Conservation (phyloP, 2,113 vertebrate species). For the Mobula birostris region DNA sequence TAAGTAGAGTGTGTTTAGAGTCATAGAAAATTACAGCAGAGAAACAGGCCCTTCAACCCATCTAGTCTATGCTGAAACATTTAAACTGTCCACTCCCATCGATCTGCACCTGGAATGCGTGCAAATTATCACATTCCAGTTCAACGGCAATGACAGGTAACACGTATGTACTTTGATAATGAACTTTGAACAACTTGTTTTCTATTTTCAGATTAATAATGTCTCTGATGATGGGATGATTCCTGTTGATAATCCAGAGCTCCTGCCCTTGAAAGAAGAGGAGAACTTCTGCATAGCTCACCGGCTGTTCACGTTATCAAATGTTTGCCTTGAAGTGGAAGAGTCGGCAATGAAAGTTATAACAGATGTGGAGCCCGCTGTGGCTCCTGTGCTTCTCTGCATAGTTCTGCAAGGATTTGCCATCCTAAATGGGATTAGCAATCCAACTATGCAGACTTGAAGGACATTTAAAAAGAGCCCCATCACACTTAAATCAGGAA, state of each 20-base stretch:
- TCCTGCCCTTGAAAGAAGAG: conserved; percentile 53
- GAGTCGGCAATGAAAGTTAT: conserved; percentile 54
- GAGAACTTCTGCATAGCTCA: conserved; percentile 52
- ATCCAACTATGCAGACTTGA: background rate
- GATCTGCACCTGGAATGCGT: too few relatives aligned
- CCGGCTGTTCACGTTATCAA: conserved; percentile 59
- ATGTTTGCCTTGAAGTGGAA: conserved; percentile 57
- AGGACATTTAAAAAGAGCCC: background rate
- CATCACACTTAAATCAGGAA: background rate
- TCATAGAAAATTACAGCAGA: too few relatives aligned
- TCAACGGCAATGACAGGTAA: too few relatives aligned
- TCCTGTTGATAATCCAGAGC: conserved; percentile 46
- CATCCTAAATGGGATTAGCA: conserved; percentile 49
- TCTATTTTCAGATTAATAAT: conserved; percentile 57
- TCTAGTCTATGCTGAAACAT: too few relatives aligned
- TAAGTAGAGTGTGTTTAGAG: too few relatives aligned
- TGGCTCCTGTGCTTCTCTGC: conserved; percentile 63
- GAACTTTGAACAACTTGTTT: background rate
- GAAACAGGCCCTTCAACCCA: too few relatives aligned
- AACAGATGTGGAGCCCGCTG: conserved; percentile 46
- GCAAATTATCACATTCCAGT: too few relatives aligned
- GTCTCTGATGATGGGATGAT: conserved; percentile 48
- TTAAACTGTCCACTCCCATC: too few relatives aligned
- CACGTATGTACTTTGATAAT: too few relatives aligned
- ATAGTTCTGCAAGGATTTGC: conserved; percentile 62